Evolutionary conservation across 2,888 invertebrate genomes (phyloP).

Genomic region (Metallyticus violacea): DNA sequence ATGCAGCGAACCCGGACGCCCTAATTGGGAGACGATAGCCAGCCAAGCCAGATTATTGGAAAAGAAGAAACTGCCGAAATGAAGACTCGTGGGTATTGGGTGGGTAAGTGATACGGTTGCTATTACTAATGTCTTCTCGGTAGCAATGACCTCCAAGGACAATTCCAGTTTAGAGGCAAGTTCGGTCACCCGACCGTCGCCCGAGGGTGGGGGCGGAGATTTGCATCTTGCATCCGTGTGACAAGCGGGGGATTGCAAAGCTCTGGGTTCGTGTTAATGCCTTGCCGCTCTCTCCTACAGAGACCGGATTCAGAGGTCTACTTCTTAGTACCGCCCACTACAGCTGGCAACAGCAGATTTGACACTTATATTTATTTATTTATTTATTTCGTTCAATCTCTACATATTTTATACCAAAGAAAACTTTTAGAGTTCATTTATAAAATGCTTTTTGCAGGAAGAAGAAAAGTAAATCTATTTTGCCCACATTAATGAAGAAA

Average conservation of each 20-base stretch:
- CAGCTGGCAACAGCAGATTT: no score
- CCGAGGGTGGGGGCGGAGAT: no score
- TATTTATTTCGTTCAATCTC: no score
- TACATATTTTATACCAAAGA: no score
- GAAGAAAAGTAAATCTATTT: no score
- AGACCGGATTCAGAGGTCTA: neutral
- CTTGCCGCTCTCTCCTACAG: neutral
- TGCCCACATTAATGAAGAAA: no score
- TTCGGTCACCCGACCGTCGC: neutral
- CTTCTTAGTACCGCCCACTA: neutral
- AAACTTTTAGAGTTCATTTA: no score
- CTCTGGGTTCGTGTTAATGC: neutral
- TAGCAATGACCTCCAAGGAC: neutral
- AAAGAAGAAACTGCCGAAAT: neutral
- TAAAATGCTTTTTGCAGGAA: no score
- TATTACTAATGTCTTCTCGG: neutral
- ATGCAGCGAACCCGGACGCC: neutral
- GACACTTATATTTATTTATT: no score
- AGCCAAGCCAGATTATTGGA: neutral
- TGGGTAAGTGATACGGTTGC: neutral
- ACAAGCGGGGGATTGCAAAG: neutral
- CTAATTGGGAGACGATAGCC: neutral
- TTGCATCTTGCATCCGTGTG: neutral
- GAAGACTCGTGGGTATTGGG: neutral
- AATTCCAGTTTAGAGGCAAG: neutral